A percentile compares a stretch with the other conserved stretches of the same genome.
phyloP scores from a whole-genome alignment of 2,888 invertebrate species.

The Cotesia congregata region DNA sequence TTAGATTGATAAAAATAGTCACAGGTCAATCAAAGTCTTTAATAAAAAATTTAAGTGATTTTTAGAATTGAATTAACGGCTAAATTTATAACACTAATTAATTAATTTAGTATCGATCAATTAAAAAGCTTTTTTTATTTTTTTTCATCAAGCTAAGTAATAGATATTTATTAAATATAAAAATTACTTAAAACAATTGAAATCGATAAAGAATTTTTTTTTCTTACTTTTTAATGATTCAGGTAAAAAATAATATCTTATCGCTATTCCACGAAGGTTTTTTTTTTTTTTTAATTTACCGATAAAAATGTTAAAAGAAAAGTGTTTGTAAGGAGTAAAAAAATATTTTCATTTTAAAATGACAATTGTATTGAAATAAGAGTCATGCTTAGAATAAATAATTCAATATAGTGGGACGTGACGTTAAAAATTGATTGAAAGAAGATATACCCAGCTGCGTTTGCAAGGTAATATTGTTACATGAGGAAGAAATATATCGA shows the following conservation, averaged over 20 bases:
- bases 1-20: too few species aligned
- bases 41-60: too few species aligned
- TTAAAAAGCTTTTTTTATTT: background rate
- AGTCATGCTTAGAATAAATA: background rate
- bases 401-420: too few species aligned
- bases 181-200: background rate
- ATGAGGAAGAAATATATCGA: too few species aligned
- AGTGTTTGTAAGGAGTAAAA: background rate
- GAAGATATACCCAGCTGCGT: background rate
- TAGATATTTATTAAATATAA: background rate
- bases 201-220: background rate
- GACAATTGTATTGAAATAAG: background rate
- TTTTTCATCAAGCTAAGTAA: background rate
- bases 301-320: background rate
- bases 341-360: background rate
- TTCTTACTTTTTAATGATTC: background rate
- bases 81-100: background rate
- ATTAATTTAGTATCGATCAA: background rate
- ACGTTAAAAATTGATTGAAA: background rate
- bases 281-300: background rate
- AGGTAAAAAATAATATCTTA: background rate
- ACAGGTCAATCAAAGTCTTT: too few species aligned
- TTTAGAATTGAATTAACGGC: background rate
- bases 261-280: background rate
- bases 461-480: background rate